Conservation (phyloP, 2,797 vertebrate species). For the Pyrocephalus nanus region DNA sequence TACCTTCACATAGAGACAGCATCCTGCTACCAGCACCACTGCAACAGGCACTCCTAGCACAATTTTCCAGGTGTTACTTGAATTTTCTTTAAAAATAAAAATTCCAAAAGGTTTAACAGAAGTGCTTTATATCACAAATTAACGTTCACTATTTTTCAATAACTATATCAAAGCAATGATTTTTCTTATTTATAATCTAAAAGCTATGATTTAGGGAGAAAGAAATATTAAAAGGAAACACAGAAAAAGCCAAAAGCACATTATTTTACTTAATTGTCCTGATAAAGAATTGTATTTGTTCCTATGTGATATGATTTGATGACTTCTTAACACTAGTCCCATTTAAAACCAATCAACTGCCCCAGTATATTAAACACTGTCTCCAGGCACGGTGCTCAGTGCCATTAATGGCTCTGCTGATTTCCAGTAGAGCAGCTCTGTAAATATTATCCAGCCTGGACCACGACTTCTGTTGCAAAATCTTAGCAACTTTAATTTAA, state of each 20-base stretch:
- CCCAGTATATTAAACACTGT: neutral
- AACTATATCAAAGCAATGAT: neutral
- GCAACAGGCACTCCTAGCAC: fast-evolving
- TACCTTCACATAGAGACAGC: neutral
- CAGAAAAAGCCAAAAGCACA: neutral
- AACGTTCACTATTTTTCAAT: neutral
- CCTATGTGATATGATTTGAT: neutral
- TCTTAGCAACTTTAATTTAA: neutral
- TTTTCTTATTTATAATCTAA: neutral
- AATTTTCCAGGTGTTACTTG: fast-evolving
- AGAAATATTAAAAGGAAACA: neutral
- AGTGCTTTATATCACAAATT: neutral
- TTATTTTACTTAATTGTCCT: neutral
- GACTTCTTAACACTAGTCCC: neutral
- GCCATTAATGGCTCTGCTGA: neutral
- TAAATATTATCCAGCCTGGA: neutral
- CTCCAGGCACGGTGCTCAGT: neutral
- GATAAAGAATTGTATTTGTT: neutral
- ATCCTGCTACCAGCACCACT: fast-evolving
- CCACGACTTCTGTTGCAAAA: neutral
- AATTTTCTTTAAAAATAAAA: conserved; percentile 5
- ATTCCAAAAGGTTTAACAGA: neutral
- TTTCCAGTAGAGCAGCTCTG: neutral
- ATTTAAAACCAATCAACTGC: neutral
- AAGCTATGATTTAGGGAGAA: neutral